Percentiles rank a stretch among this genome's conserved stretches.
phyloP scores from a whole-genome alignment of 2,797 vertebrate species.

The Oryzias dopingdopingensis region DNA sequence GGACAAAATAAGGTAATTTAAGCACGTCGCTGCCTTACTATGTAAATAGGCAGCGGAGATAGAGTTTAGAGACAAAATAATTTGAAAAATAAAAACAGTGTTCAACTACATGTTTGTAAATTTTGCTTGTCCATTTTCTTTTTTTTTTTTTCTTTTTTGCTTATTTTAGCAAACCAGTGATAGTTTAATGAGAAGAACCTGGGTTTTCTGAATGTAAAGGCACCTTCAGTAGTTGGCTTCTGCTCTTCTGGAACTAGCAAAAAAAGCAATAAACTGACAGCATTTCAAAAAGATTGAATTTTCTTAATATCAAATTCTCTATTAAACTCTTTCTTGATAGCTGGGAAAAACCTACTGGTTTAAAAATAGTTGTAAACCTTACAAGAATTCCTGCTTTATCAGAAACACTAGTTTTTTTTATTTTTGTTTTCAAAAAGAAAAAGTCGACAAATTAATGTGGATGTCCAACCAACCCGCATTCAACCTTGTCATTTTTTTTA shows the following conservation, averaged over 20 bases:
- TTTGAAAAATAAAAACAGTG: conserved; percentile 55
- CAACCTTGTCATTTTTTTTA: too few species aligned
- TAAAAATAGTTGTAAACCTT: too few species aligned
- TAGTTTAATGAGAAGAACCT: conserved; percentile 23
- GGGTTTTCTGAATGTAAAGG: conserved; percentile 60
- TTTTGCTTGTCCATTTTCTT: conserved; percentile 24
- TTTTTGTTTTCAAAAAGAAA: background rate
- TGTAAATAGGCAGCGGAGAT: conserved; percentile 43
- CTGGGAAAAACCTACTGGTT: too few species aligned
- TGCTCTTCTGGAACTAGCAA: conserved; percentile 16
- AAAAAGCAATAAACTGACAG: conserved; percentile 27
- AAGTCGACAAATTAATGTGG: background rate
- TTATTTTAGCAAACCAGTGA: conserved; percentile 19
- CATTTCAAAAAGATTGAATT: conserved; percentile 32
- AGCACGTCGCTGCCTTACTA: conserved; percentile 9
- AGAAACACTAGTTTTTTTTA: background rate
- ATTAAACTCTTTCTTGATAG: too few species aligned
- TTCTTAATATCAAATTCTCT: too few species aligned
- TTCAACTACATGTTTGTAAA: conserved; percentile 47
- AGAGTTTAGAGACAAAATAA: conserved; percentile 11
- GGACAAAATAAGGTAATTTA: conserved; percentile 9
- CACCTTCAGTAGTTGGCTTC: conserved; percentile 64
- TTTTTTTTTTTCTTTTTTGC: background rate
- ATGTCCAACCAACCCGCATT: background rate
- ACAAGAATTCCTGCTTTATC: too few species aligned